phyloP scores from a whole-genome alignment of 2,888 invertebrate species.

The Cheilosia grossa region DNA sequence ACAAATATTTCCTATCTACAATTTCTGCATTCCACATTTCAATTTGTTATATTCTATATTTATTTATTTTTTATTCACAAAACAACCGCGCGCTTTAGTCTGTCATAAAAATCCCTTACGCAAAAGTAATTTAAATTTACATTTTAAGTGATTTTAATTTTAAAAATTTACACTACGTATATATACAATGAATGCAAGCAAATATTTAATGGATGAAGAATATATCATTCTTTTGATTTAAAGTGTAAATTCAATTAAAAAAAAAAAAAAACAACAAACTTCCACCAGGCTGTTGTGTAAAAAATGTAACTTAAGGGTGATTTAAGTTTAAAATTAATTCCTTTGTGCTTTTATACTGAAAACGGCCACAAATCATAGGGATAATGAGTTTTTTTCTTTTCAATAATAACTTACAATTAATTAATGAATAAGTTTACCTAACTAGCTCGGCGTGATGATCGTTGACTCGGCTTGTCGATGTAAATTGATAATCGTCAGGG shows the following conservation, averaged over 20 bases:
- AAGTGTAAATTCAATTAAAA: background rate
- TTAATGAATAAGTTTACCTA: constrained; percentile 23
- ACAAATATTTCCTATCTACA: constrained; percentile 23
- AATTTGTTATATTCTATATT: background rate
- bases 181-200: constrained; percentile 23
- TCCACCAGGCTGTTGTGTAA: background rate
- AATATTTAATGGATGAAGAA: constrained; percentile 5
- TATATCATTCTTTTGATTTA: constrained; percentile 21
- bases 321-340: constrained; percentile 11
- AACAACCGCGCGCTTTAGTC: constrained; percentile 15
- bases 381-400: background rate
- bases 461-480: background rate
- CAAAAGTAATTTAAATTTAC: constrained; percentile 62
- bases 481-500: constrained; percentile 1
- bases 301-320: background rate
- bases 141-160: constrained; percentile 49
- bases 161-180: constrained; percentile 63
- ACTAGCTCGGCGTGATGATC: constrained; percentile 31
- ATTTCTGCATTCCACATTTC: constrained; percentile 22
- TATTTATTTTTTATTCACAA: constrained; percentile 1
- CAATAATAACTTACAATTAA: constrained; percentile 16
- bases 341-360: constrained; percentile 25
- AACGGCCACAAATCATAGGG: constrained; percentile 7
- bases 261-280: background rate
- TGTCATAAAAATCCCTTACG: constrained; percentile 52